Base-by-base conservation (phyloP, 2,888 invertebrate genomes). In the Chorisops tibialis region DNA sequence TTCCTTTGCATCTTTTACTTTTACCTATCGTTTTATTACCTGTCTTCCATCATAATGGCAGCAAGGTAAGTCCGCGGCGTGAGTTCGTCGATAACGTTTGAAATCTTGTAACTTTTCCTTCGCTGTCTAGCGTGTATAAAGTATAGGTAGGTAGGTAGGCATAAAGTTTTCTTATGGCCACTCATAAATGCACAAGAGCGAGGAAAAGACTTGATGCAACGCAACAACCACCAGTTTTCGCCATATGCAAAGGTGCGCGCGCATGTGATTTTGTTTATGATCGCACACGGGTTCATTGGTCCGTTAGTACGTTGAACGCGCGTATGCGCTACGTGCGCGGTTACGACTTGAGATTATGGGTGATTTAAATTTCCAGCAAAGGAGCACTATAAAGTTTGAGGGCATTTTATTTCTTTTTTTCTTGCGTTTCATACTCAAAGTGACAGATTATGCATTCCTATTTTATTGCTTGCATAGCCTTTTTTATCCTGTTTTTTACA, bases 1-100 rank as follows among this genome's bases (percentile, higher is more conserved):
- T 56, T 45, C 56, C 43, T 56, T 56, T 56, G 43, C 56, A 45
- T 35, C 56, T 56, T n/a, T n/a, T 43, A 45, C 56, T 43, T 56
- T 43, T n/a, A 14, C 41, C n/a, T 50, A 35, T 50, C 49, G 30
- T 50, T 30, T 16, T 16, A 5, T 11, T 45, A 12, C 18, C 14
- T 19, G 45, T 35, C 12, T 35, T 45, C 19, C 18, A 6, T 19
- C 14, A 11, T 18, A 9, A 47, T 47, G 21, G 12, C 22, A 3
- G 43, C 18, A 16, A 11, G 9, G 48, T 30, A 18, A 50, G 14
- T 22, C 14, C 22, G 35, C 24, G 16, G 43, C 43, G 43, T 45
- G 45, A 45, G n/a, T 43, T 16, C n/a, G 12, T 18, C 43, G 11
- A 9, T 12, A 12, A 45, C 19, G 43, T 45, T 45, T 18, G 43